A percentile compares a stretch with the other conserved stretches of the same genome.
phyloP scores from a whole-genome alignment of 2,888 invertebrate species.

The Nemapogon koenigi region DNA sequence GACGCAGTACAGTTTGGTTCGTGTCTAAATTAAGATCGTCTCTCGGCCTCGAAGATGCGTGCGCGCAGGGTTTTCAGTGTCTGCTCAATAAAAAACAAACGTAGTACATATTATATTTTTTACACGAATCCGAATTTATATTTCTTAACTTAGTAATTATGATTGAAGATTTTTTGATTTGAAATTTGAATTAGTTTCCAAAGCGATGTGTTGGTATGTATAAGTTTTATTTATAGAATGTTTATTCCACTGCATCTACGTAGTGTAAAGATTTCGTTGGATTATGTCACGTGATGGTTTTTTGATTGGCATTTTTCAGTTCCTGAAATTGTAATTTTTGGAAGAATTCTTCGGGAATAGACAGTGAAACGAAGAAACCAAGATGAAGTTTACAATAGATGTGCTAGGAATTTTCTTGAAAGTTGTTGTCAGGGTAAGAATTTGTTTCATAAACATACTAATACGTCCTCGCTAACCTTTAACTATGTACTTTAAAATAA shows the following conservation, averaged over 20 bases:
- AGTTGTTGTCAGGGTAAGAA: conserved; percentile 57
- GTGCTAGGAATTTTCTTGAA: conserved; percentile 59
- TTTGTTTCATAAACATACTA: no score
- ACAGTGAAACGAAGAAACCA: conserved; percentile 18
- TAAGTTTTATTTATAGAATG: neutral
- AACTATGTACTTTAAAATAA: no score
- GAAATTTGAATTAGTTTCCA: no score
- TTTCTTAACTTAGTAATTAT: conserved; percentile 1
- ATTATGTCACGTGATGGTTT: neutral
- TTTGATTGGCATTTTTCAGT: no score
- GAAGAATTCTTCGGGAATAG: neutral
- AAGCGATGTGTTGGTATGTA: no score
- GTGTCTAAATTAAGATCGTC: conserved; percentile 57
- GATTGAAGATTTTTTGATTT: no score
- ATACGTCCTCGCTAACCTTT: no score
- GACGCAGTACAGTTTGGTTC: conserved; percentile 30
- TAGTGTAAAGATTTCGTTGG: neutral
- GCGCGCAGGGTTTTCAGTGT: conserved; percentile 36
- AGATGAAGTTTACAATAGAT: conserved; percentile 60
- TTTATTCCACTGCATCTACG: no score
- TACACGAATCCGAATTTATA: conserved; percentile 33
- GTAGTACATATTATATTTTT: conserved; percentile 58
- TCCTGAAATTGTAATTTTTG: no score
- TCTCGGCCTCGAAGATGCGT: conserved; percentile 51
- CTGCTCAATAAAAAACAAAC: conserved; percentile 49